phyloP scores from a whole-genome alignment of 2,113 vertebrate genomes.

The Pteropus alecto region DNA sequence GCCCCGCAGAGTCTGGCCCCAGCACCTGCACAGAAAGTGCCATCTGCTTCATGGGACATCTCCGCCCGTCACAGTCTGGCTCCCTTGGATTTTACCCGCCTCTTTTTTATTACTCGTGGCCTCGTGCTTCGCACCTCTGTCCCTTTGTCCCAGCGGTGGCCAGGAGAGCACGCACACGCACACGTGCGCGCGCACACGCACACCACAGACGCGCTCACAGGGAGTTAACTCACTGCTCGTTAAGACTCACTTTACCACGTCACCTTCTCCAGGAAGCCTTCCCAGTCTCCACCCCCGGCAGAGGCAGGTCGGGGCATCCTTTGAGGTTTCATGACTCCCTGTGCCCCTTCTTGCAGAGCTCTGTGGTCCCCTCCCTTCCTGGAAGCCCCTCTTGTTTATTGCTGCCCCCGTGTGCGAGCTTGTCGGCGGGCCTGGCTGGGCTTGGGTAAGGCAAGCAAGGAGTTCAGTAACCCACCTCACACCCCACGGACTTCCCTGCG shows the following conservation, averaged over 20 bases:
- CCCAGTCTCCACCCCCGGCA: neutral
- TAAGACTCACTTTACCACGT: neutral
- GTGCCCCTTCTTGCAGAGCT: neutral
- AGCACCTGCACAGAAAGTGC: neutral
- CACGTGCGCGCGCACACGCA: neutral
- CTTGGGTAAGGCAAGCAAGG: neutral
- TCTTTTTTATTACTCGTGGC: too few species aligned
- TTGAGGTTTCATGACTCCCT: neutral
- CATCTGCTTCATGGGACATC: neutral
- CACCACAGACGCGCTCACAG: neutral
- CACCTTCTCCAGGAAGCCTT: neutral
- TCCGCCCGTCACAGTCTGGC: neutral
- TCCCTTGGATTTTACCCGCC: neutral
- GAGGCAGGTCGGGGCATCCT: neutral
- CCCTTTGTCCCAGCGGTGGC: neutral
- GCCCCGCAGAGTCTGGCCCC: fast-evolving
- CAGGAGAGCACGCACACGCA: too few species aligned
- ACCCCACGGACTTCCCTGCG: too few species aligned
- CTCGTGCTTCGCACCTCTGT: neutral
- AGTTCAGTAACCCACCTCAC: fast-evolving
- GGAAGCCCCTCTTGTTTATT: fast-evolving
- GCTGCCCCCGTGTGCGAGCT: fast-evolving
- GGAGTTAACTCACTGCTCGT: neutral
- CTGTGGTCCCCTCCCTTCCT: neutral
- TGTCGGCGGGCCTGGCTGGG: neutral